These are phyloP conservation scores for Cartodere bifasciata DNA, from an alignment of 2,888 invertebrate species.

Conservation along the genomic window DNA sequence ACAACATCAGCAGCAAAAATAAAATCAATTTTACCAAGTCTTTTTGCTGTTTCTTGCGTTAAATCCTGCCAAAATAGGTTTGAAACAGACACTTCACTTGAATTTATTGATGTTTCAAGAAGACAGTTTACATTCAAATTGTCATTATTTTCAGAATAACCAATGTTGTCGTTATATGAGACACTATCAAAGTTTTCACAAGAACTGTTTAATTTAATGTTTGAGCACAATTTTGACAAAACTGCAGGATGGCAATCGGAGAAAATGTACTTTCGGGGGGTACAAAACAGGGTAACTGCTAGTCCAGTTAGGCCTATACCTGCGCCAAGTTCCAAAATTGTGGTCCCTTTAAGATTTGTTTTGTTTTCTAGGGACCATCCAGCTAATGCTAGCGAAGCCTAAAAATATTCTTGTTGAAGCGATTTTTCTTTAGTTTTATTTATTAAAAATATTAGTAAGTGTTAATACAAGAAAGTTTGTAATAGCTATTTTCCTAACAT, in stretches of 20 bases:
- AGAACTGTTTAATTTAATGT: slow-evolving; percentile 52
- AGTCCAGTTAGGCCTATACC: slow-evolving; percentile 66
- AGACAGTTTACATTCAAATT: slow-evolving; percentile 6
- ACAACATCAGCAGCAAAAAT: slow-evolving; percentile 49
- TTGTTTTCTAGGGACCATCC: slow-evolving; percentile 55
- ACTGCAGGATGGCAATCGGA: slow-evolving; percentile 61
- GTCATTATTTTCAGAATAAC: no score
- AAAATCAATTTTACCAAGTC: slow-evolving; percentile 32
- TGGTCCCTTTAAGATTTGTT: slow-evolving; percentile 39
- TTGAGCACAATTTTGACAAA: slow-evolving; percentile 46
- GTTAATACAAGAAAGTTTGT: no score
- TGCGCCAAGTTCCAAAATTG: slow-evolving; percentile 61
- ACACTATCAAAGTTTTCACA: no score
- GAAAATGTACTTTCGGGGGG: slow-evolving; percentile 42
- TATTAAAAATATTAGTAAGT: no score
- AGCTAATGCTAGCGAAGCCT: slow-evolving; percentile 58
- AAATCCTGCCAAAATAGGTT: slow-evolving; percentile 41
- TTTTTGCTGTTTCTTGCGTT: slow-evolving; percentile 23
- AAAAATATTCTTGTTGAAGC: no score
- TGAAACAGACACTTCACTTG: slow-evolving; percentile 22
- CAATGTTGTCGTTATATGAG: no score
- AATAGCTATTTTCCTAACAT: no score
- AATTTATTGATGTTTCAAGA: slow-evolving; percentile 8
- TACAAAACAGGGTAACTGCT: slow-evolving; percentile 42
- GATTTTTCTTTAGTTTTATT: no score